Base-by-base conservation (phyloP, 2,797 vertebrate genomes). In the Gadopsis marmoratus region DNA sequence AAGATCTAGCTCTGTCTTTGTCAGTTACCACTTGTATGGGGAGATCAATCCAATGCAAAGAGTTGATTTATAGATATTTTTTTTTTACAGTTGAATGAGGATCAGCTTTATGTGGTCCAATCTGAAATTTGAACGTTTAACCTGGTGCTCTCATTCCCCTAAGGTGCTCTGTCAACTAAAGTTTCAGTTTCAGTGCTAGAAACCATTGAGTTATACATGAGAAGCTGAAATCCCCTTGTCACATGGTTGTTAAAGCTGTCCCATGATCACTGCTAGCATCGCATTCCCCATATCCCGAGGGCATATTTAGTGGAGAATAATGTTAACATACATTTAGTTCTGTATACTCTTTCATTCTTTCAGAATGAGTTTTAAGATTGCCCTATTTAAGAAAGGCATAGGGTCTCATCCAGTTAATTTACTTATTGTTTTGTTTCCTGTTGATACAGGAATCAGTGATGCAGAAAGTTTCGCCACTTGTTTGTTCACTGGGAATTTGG, bases 161-260 rank as follows among this genome's bases (percentile, higher is more conserved):
- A 83, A 17, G 8, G 79, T 82, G n/a, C 65, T 51, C 60, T 67
- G 58, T 81, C 17, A 33, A 7, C 60, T 71, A n/a, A 51, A 50
- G 54, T 26, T 26, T 86, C 77, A 55, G 50, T 83, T 85, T 86
- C 77, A 74, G 47, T 59, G 17, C 23, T 70, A 31, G 23, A 81
- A 78, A 72, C 26, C 37, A 43, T 64, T 81, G 26, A 78, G n/a
- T 71, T 76, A 13, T 56, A 71, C 37, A 48, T 17, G n/a, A 77
- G 47, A 71, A 74, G 65, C 76, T 76, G 64, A 90, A 88, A 86
- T 89, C 70, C 85, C 68, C 72, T 78, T 1, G 54, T 83, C 85
- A 86, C 83, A 77, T 79, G 82, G 63, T 76, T 60, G 21, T 79
- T 76, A 83, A 89, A 86, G 79, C 79, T 71, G 82, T 88, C 83